A percentile compares a stretch with the other conserved stretches of the same genome.
Evolutionary conservation across 2,113 vertebrate species (phyloP).

Genomic region (Scolopax mira): DNA sequence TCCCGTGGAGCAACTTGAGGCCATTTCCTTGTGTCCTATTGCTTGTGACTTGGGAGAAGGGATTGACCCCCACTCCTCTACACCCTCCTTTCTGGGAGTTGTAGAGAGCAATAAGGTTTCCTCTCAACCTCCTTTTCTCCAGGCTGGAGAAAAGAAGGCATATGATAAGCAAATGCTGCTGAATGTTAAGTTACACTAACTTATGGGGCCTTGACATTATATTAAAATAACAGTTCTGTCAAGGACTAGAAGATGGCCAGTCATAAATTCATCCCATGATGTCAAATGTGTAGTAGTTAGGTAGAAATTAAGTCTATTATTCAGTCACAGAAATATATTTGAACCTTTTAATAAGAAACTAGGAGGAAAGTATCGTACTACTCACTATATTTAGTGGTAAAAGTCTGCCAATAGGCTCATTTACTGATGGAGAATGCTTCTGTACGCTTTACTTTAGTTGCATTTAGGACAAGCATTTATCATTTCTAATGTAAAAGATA

Average conservation of each 20-base stretch:
- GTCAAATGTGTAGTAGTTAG: not conserved
- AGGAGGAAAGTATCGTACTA: not conserved
- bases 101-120: no score
- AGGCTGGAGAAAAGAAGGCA: not conserved
- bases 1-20: no score
- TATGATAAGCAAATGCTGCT: not conserved
- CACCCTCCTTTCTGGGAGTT: no score
- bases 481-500: not conserved
- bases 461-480: not conserved
- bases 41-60: no score
- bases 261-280: not conserved
- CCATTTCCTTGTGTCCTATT: no score
- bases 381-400: not conserved
- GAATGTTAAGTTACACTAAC: not conserved
- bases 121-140: no score
- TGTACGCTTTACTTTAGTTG: not conserved
- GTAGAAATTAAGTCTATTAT: not conserved
- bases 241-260: not conserved
- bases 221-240: not conserved
- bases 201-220: accelerated
- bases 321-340: not conserved
- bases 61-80: no score
- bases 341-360: not conserved
- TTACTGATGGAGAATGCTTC: not conserved
- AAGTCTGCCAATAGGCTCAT: not conserved